Conservation (phyloP, 2,113 vertebrate genomes). For the Amphiprion percula region DNA sequence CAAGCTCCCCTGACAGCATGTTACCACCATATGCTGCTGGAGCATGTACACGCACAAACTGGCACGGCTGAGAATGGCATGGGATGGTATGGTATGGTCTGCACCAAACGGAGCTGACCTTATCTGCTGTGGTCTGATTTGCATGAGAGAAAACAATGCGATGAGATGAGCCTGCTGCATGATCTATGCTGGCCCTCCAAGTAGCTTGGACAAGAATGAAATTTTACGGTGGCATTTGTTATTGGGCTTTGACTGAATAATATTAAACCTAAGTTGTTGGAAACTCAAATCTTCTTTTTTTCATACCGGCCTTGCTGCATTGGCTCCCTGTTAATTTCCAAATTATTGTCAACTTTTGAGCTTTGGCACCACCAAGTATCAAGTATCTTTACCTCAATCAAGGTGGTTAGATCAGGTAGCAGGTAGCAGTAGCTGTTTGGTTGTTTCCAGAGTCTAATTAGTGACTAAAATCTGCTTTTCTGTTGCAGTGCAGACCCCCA, state of each 20-base stretch:
- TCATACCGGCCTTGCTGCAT: too few relatives aligned
- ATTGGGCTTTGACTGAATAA: neutral
- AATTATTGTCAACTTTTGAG: too few relatives aligned
- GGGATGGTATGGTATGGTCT: constrained; percentile 35
- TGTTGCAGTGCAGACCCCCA: too few relatives aligned
- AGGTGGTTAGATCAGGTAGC: too few relatives aligned
- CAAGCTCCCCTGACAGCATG: constrained; percentile 86
- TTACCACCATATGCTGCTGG: constrained; percentile 87
- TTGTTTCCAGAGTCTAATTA: too few relatives aligned
- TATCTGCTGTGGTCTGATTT: constrained; percentile 30
- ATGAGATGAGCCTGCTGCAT: neutral
- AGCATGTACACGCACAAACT: constrained; percentile 48
- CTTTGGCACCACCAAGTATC: too few relatives aligned
- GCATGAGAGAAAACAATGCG: constrained; percentile 22
- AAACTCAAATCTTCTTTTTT: too few relatives aligned
- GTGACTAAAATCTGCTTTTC: too few relatives aligned
- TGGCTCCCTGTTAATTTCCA: too few relatives aligned
- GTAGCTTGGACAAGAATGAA: neutral
- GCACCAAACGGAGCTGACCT: constrained; percentile 47
- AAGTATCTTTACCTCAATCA: too few relatives aligned
- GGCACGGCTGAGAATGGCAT: constrained; percentile 48
- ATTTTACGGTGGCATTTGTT: neutral
- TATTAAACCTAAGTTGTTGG: neutral
- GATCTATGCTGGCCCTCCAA: neutral
- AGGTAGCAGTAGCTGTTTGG: too few relatives aligned